Conservation (phyloP, 1,140 invertebrate genomes). For the Drosophila ambigua region DNA sequence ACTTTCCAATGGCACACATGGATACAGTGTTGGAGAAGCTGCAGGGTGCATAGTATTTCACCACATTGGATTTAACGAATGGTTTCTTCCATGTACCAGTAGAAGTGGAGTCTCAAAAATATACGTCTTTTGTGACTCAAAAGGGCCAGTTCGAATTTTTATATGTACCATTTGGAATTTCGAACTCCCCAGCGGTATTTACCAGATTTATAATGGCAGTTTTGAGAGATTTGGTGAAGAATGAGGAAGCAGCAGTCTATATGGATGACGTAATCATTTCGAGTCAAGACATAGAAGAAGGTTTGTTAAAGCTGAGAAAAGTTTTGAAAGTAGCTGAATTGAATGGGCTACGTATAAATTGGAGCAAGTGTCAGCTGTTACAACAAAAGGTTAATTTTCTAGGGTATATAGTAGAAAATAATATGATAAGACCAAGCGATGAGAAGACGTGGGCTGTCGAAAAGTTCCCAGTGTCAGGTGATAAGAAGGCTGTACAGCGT, state of each 20-base stretch:
- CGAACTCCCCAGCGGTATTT: constrained; percentile 1
- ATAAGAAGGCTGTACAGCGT: no score
- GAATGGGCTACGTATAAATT: no score
- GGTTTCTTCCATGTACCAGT: background rate
- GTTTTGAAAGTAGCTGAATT: no score
- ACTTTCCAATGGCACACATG: background rate
- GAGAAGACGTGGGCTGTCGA: no score
- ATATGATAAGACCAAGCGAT: no score
- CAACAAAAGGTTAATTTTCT: constrained; percentile 1
- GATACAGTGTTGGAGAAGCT: background rate
- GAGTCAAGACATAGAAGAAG: background rate
- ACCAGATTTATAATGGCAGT: background rate
- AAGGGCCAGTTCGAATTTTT: constrained; percentile 6
- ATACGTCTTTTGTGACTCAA: constrained; percentile 1
- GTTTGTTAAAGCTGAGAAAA: no score
- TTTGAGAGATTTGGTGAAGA: no score
- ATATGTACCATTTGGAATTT: constrained; percentile 2
- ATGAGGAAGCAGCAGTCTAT: background rate
- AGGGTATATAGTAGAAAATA: background rate
- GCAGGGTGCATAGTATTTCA: background rate
- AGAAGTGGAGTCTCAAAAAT: constrained; percentile 5
- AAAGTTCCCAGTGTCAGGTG: no score
- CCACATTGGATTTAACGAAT: background rate
- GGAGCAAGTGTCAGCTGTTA: constrained; percentile 1
- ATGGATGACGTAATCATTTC: background rate